phyloP scores from a whole-genome alignment of 2,113 vertebrate genomes.

The Columba janthina region DNA sequence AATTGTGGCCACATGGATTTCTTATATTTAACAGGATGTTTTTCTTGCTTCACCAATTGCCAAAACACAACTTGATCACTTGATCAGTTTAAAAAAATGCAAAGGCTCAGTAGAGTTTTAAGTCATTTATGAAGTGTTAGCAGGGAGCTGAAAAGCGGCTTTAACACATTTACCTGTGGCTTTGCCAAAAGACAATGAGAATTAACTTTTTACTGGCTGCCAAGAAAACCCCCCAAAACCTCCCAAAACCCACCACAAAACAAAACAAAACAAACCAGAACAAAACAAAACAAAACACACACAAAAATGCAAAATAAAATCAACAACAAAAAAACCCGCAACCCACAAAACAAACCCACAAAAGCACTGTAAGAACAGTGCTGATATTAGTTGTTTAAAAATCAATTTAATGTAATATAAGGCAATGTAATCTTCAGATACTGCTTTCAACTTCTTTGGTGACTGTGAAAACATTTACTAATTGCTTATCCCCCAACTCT shows the following conservation, averaged over 20 bases:
- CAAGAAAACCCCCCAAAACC: neutral
- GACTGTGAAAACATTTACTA: neutral
- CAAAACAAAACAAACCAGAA: neutral
- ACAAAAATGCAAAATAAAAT: neutral
- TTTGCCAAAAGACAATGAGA: neutral
- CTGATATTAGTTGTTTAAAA: neutral
- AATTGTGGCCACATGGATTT: neutral
- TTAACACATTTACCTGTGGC: neutral
- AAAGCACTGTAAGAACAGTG: neutral
- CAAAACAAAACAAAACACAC: neutral
- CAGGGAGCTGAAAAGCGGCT: neutral
- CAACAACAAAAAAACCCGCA: fast-evolving
- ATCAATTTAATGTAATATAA: neutral
- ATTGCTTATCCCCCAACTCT: neutral
- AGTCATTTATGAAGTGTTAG: neutral
- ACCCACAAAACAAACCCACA: neutral
- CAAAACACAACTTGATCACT: neutral
- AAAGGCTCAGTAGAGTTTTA: neutral
- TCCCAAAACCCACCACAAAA: too few relatives aligned
- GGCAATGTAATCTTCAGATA: neutral
- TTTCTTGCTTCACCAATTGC: neutral
- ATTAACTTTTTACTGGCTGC: neutral
- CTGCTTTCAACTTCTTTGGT: neutral
- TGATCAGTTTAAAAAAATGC: neutral
- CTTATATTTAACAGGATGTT: neutral